These are phyloP conservation scores for Bombyx mandarina DNA, from an alignment of 1,140 invertebrate species.

Conservation along the genomic window DNA sequence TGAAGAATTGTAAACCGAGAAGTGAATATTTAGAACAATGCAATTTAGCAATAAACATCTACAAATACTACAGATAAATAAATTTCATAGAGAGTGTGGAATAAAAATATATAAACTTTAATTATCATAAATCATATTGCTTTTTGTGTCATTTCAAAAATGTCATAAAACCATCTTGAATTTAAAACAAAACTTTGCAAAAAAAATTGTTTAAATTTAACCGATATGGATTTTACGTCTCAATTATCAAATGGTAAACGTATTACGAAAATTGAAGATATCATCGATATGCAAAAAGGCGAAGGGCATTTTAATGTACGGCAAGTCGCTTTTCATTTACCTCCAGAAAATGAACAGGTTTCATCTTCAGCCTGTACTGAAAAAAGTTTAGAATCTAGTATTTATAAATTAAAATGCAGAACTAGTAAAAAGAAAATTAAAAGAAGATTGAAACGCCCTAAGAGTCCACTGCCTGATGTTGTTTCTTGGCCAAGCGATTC, in stretches of 20 bases:
- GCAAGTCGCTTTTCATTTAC: constrained; percentile 48
- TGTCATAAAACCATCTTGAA: constrained; percentile 28
- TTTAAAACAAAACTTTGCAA: constrained; percentile 28
- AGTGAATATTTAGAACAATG: too few relatives aligned
- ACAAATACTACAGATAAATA: too few relatives aligned
- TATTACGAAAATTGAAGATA: constrained; percentile 57
- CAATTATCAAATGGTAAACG: constrained; percentile 21
- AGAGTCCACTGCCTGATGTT: constrained; percentile 31
- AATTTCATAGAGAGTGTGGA: too few relatives aligned
- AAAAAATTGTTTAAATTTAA: constrained; percentile 1
- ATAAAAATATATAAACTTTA: not conserved
- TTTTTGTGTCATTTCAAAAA: not conserved
- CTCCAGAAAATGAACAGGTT: constrained; percentile 26
- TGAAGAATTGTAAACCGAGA: too few relatives aligned
- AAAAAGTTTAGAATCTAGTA: constrained; percentile 40
- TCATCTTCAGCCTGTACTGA: constrained; percentile 28
- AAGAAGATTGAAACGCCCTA: constrained; percentile 30
- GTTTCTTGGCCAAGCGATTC: constrained; percentile 61
- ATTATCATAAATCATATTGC: not conserved
- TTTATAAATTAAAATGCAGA: constrained; percentile 26
- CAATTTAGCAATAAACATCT: too few relatives aligned
- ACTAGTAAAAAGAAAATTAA: constrained; percentile 29
- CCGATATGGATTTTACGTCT: constrained; percentile 24
- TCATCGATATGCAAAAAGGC: constrained; percentile 57
- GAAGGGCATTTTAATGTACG: constrained; percentile 44